These are phyloP conservation scores for Sardinella longiceps DNA, from an alignment of 2,797 vertebrate species.

Conservation along the genomic window DNA sequence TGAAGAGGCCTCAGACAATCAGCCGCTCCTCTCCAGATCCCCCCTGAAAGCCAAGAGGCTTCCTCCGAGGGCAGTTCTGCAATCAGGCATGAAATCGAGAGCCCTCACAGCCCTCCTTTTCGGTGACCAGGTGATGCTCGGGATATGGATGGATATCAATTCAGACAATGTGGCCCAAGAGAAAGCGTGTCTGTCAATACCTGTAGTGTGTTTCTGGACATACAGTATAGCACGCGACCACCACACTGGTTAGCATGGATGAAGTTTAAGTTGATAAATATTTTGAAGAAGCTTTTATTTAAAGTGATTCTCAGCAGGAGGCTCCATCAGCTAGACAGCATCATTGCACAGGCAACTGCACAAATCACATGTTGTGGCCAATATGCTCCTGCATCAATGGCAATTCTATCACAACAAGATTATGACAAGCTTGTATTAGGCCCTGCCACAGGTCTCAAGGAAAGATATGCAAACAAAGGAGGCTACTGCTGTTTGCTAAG, in stretches of 20 bases:
- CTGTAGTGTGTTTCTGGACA: background rate
- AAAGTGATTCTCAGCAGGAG: too few species aligned
- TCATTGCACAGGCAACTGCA: background rate
- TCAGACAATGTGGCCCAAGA: background rate
- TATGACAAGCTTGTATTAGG: background rate
- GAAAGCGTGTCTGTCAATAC: too few species aligned
- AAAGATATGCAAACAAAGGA: background rate
- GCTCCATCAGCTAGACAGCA: too few species aligned
- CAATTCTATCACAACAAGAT: background rate
- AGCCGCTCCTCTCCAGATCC: constrained; percentile 28
- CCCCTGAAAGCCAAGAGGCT: constrained; percentile 11
- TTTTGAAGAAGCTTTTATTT: too few species aligned
- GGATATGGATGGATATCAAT: background rate
- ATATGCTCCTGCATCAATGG: background rate
- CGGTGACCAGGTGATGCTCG: background rate
- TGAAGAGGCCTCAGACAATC: constrained; percentile 47
- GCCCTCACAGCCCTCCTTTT: background rate
- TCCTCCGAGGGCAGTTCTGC: constrained; percentile 18
- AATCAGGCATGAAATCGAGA: background rate
- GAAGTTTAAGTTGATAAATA: too few species aligned
- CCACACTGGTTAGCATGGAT: background rate
- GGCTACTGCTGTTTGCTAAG: background rate
- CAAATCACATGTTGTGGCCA: background rate
- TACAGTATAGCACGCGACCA: background rate
- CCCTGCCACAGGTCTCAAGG: background rate